Evolutionary conservation across 1,140 invertebrate species (phyloP), one percentile per base, ranked within the genome.

Genomic region (Solen grandis): DNA sequence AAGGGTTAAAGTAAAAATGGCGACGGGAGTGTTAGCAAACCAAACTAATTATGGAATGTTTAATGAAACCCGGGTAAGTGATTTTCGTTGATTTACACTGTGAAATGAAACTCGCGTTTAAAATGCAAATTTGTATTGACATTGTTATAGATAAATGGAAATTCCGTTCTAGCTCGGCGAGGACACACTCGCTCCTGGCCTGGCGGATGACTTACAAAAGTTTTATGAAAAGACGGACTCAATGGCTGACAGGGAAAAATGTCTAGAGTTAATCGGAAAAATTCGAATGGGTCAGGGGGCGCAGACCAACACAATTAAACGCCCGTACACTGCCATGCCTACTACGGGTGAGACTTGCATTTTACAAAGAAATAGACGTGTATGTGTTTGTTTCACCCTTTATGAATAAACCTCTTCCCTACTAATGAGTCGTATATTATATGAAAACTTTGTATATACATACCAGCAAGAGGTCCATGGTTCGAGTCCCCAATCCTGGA

Each of bases 321-420:
- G 88, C 31, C 88, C 89, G 0, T 79, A 84, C 16, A 89, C 89
- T 38, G 88, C 89, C 41, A 85, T 86, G 76, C 85, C 89, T 31
- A 52, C 80, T n/a, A 50, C 82, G 22, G 85, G 88, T 89, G 81
- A 85, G 84, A 63, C n/a, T 65, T 0, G 35, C 14, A n/a, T n/a
- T n/a, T n/a, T n/a, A n/a, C n/a, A n/a, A n/a, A n/a, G n/a, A n/a
- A n/a, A n/a, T n/a, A n/a, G n/a, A n/a, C n/a, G n/a, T n/a, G n/a
- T n/a, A n/a, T n/a, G n/a, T n/a, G n/a, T n/a, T n/a, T n/a, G n/a
- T n/a, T n/a, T n/a, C n/a, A n/a, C n/a, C n/a, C n/a, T n/a, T n/a
- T n/a, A n/a, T n/a, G n/a, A n/a, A n/a, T n/a, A n/a, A n/a, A n/a
- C n/a, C n/a, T n/a, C n/a, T n/a, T n/a, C n/a, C n/a, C n/a, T n/a